Conservation (phyloP, 2,113 vertebrate species). For the Corydoras sp. region DNA sequence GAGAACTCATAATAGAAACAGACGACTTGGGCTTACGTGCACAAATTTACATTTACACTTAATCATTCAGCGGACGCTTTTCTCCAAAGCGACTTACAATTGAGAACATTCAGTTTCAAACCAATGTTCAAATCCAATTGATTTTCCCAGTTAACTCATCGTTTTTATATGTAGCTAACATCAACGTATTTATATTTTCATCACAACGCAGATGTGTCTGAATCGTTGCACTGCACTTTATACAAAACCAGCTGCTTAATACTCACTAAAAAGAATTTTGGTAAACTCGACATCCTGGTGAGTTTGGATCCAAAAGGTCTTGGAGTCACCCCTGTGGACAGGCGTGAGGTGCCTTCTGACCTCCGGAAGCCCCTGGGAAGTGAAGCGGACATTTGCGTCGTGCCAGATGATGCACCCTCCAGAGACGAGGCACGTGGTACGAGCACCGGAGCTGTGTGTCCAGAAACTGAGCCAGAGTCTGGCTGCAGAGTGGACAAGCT, state of each 20-base stretch:
- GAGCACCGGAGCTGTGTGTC: constrained; percentile 40
- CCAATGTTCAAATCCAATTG: too few relatives aligned
- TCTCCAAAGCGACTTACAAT: too few relatives aligned
- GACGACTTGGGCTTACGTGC: too few relatives aligned
- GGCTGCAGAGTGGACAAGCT: background rate
- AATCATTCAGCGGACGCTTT: too few relatives aligned
- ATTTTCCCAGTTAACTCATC: too few relatives aligned
- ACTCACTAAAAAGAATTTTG: constrained; percentile 78
- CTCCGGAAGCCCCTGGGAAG: constrained; percentile 85
- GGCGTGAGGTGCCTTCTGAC: constrained; percentile 72
- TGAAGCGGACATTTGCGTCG: constrained; percentile 70
- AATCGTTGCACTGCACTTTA: background rate
- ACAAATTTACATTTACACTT: too few relatives aligned
- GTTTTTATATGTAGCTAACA: too few relatives aligned
- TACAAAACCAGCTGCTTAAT: background rate
- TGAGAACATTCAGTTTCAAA: too few relatives aligned
- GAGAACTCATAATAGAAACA: too few relatives aligned
- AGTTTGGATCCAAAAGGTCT: constrained; percentile 81
- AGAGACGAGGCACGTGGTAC: constrained; percentile 48
- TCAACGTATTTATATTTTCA: too few relatives aligned
- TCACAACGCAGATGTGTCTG: too few relatives aligned
- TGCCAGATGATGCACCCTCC: constrained; percentile 43
- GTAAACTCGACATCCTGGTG: constrained; percentile 73
- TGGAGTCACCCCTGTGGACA: constrained; percentile 83
- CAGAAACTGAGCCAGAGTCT: background rate